phyloP scores from a whole-genome alignment of 2,888 invertebrate species.

The Lordiphosa fenestrarum region DNA sequence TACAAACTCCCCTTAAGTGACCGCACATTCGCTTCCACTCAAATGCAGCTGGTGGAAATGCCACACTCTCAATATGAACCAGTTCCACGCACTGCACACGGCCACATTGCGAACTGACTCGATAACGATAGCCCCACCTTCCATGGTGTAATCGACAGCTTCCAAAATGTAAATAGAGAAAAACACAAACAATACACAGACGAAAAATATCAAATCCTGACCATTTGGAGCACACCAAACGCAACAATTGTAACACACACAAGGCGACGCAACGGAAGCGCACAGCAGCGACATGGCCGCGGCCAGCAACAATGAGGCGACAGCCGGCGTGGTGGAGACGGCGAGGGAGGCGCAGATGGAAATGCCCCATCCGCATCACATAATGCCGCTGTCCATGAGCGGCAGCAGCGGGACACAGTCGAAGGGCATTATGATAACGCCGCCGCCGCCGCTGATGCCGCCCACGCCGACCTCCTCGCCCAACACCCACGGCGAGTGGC shows the following conservation, averaged over 20 bases:
- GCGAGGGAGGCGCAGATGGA: conserved; percentile 51
- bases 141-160: conserved; percentile 17
- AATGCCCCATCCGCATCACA: conserved; percentile 1
- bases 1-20: too few relatives aligned
- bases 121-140: too few relatives aligned
- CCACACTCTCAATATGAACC: too few relatives aligned
- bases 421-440: conserved; percentile 69
- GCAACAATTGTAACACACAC: conserved; percentile 16
- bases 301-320: conserved; percentile 51
- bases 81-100: too few relatives aligned
- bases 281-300: conserved; percentile 49
- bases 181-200: conserved; percentile 74
- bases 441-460: conserved; percentile 63
- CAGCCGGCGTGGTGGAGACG: conserved; percentile 57
- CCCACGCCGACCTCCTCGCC: conserved; percentile 64
- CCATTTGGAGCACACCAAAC: conserved; percentile 34
- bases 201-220: conserved; percentile 60
- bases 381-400: conserved; percentile 83
- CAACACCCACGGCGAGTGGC: conserved; percentile 76
- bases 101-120: too few relatives aligned
- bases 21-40: too few relatives aligned
- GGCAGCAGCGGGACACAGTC: conserved; percentile 26
- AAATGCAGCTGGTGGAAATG: too few relatives aligned
- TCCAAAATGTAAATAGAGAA: conserved; percentile 70
- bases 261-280: conserved; percentile 19